Conservation (phyloP, 2,797 vertebrate species). For the Avahi laniger region DNA sequence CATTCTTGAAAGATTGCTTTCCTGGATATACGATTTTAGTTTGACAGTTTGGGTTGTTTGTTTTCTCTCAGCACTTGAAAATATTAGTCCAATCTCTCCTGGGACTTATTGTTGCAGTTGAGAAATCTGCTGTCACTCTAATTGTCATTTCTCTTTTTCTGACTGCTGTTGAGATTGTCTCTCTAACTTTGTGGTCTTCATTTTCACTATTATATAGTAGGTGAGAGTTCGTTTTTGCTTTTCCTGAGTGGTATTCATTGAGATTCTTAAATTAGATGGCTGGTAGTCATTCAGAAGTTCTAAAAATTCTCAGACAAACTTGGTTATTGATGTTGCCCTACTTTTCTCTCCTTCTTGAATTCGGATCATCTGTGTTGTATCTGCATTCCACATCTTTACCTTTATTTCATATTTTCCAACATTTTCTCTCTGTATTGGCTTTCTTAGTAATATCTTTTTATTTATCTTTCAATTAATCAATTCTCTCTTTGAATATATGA, state of each 20-base stretch:
- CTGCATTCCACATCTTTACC: background rate
- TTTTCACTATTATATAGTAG: background rate
- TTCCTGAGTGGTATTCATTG: background rate
- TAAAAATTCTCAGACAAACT: background rate
- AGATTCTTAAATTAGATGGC: background rate
- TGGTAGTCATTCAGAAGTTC: background rate
- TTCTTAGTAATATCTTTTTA: background rate
- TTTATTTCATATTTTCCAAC: background rate
- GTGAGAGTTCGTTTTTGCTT: background rate
- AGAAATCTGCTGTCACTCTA: background rate
- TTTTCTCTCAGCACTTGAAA: background rate
- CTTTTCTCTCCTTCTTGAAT: no score
- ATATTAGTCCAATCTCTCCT: background rate
- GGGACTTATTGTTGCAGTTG: background rate
- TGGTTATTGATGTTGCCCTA: rapidly evolving
- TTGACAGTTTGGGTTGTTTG: background rate
- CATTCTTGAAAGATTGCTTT: conserved; percentile 6
- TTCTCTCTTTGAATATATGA: background rate
- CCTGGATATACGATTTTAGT: background rate
- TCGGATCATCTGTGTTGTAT: rapidly evolving
- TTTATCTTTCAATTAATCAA: background rate
- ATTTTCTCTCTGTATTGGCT: background rate
- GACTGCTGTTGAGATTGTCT: background rate
- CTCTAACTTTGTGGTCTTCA: background rate
- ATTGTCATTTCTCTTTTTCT: background rate